These are phyloP conservation scores for Ganaspis sp. DNA, from an alignment of 1,140 invertebrate species.

Conservation along the genomic window DNA sequence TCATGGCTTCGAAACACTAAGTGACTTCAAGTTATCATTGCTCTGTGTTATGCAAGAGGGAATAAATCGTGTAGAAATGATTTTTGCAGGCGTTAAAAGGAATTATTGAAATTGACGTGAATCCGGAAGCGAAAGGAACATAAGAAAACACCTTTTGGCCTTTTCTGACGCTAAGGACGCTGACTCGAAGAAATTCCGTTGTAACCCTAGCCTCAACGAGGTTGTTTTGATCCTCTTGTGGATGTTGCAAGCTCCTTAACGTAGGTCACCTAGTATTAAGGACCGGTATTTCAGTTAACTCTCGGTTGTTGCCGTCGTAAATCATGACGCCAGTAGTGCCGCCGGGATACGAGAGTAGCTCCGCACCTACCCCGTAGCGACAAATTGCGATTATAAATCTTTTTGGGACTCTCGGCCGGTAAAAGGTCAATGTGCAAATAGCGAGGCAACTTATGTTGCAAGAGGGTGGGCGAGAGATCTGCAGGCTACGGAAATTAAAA, in stretches of 20 bases:
- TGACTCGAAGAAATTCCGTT: constrained; percentile 54
- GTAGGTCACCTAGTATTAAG: constrained; percentile 53
- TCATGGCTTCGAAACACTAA: no score
- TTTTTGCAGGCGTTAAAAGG: neutral
- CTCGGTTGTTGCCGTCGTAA: constrained; percentile 53
- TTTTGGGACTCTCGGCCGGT: constrained; percentile 46
- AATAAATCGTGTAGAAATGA: neutral
- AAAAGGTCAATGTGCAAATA: constrained; percentile 33
- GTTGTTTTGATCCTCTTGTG: constrained; percentile 8
- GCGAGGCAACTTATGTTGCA: neutral
- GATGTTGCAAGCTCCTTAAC: constrained; percentile 44
- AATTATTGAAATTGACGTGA: neutral
- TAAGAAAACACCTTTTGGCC: neutral
- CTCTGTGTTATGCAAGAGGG: neutral
- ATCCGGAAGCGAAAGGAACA: neutral
- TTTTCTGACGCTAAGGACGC: constrained; percentile 43
- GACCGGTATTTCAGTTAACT: constrained; percentile 57
- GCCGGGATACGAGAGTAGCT: constrained; percentile 42
- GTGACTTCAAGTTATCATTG: no score
- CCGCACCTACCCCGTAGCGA: constrained; percentile 38
- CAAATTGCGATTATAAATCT: constrained; percentile 55
- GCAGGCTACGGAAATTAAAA: constrained; percentile 16
- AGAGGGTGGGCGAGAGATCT: constrained; percentile 1
- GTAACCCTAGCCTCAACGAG: constrained; percentile 34
- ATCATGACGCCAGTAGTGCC: constrained; percentile 51